Conservation (phyloP, 2,113 vertebrate species). For the Archilochus colubris region DNA sequence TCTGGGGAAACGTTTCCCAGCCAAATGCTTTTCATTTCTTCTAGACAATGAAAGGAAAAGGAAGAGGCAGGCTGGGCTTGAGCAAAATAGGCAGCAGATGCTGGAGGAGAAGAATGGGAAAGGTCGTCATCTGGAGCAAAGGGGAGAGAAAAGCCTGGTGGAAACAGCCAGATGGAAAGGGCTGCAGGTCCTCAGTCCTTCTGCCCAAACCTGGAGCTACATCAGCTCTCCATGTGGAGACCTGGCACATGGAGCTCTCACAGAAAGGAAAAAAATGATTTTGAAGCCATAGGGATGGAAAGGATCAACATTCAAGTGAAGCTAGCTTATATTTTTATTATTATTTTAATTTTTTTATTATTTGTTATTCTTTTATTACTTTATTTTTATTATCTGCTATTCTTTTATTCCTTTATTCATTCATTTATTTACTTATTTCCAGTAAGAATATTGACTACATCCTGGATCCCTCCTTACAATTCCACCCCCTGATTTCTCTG, state of each 20-base stretch:
- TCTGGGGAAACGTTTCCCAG: conserved; percentile 32
- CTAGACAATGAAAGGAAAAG: conserved; percentile 76
- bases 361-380: too few species aligned
- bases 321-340: background rate
- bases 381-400: too few species aligned
- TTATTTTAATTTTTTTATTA: too few species aligned
- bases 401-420: too few species aligned
- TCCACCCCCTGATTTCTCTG: background rate
- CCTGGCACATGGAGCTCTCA: background rate
- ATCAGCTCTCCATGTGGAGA: background rate
- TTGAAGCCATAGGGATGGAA: background rate
- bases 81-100: conserved; percentile 60
- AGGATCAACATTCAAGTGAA: background rate
- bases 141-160: background rate
- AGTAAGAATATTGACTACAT: background rate
- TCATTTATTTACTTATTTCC: too few species aligned
- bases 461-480: background rate
- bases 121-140: conserved; percentile 21
- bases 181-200: background rate
- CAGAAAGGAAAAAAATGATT: background rate
- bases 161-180: background rate
- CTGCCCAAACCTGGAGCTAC: background rate
- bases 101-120: conserved; percentile 15
- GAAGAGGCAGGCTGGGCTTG: conserved; percentile 53
- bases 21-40: conserved; percentile 41